Evolutionary conservation across 2,888 invertebrate genomes (phyloP), one percentile per base, ranked within the genome.

Genomic region (Xestia rhomboidea): DNA sequence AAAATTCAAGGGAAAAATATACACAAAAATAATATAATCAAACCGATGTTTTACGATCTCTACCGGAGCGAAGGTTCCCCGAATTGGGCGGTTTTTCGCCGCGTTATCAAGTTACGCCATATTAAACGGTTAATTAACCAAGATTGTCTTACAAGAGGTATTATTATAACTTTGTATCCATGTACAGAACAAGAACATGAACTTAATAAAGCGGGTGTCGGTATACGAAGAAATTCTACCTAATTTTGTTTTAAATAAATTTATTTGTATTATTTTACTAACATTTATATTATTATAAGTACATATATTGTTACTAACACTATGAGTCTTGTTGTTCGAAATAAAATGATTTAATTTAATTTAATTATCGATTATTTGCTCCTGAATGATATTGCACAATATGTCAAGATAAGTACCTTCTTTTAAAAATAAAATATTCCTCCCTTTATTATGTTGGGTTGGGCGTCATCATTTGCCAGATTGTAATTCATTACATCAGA

Each of bases 101-200:
- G 68, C 51, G 75, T 73, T 88, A 89, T 88, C 87, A 73, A 68
- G 84, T 88, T 85, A 84, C 88, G 74, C 75, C 75, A 54, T 72
- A 84, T 87, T 89, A 80, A 80, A 72, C 85, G 82, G 80, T 89
- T 83, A 88, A 89, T 88, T 88, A 87, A 85, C 68, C 49, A 49
- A 85, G 74, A 87, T 80, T 78, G 74, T 79, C 76, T 85, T 87
- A 80, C 88, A 79, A 73, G 57, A 71, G 71, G 68, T 81, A 76
- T 69, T 69, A 74, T 77, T 78, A 75, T 66, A 69, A 80, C 62
- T 72, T 66, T 49, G n/a, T 60, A 70, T 84, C n/a, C 21, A 67
- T 67, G 54, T 67, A 60, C 51, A n/a, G n/a, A n/a, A n/a, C n/a
- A n/a, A n/a, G n/a, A n/a, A n/a, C 63, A 51, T 18, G 38, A 51